Evolutionary conservation across 2,797 vertebrate genomes (phyloP).

Genomic region (Acanthurus leucopareius): DNA sequence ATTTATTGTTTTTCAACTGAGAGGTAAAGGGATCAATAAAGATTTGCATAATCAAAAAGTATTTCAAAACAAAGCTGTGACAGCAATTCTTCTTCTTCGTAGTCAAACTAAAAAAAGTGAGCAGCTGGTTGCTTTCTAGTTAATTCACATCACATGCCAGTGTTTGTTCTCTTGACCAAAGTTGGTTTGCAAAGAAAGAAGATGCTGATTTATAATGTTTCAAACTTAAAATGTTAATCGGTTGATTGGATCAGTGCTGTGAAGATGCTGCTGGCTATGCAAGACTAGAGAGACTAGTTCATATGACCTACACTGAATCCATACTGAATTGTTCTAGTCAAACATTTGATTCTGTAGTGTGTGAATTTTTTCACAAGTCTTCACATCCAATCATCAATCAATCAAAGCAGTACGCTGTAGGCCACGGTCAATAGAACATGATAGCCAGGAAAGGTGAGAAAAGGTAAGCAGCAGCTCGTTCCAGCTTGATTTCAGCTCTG

Average conservation of each 20-base stretch:
- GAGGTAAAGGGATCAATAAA: too few species aligned
- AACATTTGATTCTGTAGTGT: not conserved
- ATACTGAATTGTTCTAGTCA: not conserved
- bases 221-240: too few species aligned
- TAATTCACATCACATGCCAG: too few species aligned
- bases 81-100: too few species aligned
- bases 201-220: too few species aligned
- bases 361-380: not conserved
- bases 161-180: not conserved
- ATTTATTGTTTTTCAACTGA: too few species aligned
- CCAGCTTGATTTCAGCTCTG: constrained; percentile 20
- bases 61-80: not conserved
- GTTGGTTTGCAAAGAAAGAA: not conserved
- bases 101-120: too few species aligned
- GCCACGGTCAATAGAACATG: not conserved
- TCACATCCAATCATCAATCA: not conserved
- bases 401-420: not conserved
- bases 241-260: too few species aligned
- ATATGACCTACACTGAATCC: not conserved
- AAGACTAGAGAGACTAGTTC: too few species aligned
- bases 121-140: not conserved
- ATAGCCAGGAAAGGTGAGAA: not conserved
- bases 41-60: too few species aligned
- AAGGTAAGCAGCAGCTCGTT: not conserved
- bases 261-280: too few species aligned